A percentile compares a stretch with the other conserved stretches of the same genome.
Conservation (phyloP, 2,113 vertebrate genomes). For the Perca schrenkii region DNA sequence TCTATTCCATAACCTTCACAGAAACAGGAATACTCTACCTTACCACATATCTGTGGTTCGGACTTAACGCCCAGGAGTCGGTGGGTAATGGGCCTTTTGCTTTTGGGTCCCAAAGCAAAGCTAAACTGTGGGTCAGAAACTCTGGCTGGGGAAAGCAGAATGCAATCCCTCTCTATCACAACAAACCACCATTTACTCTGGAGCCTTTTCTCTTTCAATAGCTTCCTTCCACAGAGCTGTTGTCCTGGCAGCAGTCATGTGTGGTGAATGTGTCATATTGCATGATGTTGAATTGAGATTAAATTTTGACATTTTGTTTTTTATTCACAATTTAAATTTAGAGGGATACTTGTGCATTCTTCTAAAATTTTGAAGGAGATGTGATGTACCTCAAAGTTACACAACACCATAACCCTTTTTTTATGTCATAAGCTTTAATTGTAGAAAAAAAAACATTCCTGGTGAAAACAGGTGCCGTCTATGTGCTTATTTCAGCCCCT, state of each 20-base stretch:
- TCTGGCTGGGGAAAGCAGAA: constrained; percentile 39
- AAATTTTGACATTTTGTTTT: too few species aligned
- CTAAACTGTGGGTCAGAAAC: constrained; percentile 44
- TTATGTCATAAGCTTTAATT: neutral
- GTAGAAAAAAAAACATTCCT: neutral
- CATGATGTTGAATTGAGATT: neutral
- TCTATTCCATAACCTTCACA: neutral
- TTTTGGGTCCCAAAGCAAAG: constrained; percentile 44
- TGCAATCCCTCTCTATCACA: constrained; percentile 47
- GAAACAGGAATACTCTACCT: neutral
- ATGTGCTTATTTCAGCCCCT: neutral
- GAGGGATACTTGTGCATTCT: neutral
- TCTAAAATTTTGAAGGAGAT: neutral
- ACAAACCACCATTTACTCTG: constrained; percentile 41
- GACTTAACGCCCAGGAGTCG: neutral
- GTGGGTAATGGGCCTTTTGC: constrained; percentile 27
- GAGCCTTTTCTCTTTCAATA: constrained; percentile 39
- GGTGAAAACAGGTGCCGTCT: neutral
- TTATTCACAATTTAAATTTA: neutral
- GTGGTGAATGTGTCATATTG: neutral
- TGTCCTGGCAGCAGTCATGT: constrained; percentile 9
- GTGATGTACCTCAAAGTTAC: neutral
- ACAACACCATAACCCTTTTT: neutral
- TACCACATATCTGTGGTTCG: neutral
- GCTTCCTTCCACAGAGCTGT: constrained; percentile 8